phyloP scores from a whole-genome alignment of 2,113 vertebrate genomes.

The Marmota monax region DNA sequence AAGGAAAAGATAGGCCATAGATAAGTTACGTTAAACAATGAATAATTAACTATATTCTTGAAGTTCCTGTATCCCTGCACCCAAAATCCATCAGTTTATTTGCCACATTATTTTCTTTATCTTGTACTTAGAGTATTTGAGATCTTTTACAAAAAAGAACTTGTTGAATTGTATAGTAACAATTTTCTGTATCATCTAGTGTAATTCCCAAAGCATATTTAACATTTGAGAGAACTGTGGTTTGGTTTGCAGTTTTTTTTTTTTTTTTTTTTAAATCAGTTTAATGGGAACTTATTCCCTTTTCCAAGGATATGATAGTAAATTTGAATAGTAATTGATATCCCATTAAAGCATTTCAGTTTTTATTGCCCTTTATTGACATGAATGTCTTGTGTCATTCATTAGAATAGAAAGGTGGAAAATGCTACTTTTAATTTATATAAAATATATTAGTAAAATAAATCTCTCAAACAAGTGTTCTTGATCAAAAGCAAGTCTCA shows the following conservation, averaged over 20 bases:
- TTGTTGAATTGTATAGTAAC: background rate
- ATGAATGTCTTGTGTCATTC: background rate
- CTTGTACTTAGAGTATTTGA: background rate
- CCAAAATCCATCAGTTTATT: background rate
- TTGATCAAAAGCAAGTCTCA: conserved; percentile 19
- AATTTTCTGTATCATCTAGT: background rate
- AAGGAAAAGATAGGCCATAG: background rate
- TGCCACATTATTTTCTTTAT: background rate
- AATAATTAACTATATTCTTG: background rate
- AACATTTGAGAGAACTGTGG: background rate
- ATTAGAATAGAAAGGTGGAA: background rate
- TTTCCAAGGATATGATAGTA: background rate
- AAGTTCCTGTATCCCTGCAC: background rate
- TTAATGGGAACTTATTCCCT: background rate
- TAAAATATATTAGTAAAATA: conserved; percentile 22
- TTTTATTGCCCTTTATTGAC: background rate
- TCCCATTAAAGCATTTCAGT: background rate
- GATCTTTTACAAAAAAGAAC: background rate
- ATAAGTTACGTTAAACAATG: background rate
- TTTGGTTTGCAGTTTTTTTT: background rate
- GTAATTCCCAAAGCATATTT: background rate
- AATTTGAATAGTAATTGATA: background rate
- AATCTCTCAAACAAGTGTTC: conserved; percentile 8
- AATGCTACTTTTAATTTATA: background rate
- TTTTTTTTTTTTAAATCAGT: background rate